Base-by-base conservation (phyloP, 2,113 vertebrate species). In the Silurus glanis region DNA sequence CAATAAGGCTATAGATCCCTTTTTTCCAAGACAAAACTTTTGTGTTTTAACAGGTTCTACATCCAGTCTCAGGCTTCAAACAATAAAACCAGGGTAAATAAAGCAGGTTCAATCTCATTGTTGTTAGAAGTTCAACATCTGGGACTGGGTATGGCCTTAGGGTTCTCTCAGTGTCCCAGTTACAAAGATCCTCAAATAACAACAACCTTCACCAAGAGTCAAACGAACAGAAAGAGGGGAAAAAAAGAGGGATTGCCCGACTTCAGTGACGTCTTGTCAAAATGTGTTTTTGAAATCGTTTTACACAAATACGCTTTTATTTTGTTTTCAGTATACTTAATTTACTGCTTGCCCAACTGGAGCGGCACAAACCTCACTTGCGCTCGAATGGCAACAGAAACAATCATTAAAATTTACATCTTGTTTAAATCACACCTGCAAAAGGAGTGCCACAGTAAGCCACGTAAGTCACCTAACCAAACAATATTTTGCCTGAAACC, bases 11-110 rank as follows among this genome's bases (percentile, higher is more conserved):
- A 1, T 45, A 49, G 13, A 61, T 81, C 10, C 5, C 6, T 49
- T 19, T 4, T 3, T 12, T 16, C 9, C 23, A 4, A 51, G n/a
- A 13, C 5, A 85, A 82, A 81, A 45, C 47, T 9, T 10, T 49
- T 49, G 10, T 74, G 64, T 28, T 86, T 74, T 89, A 89, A 90
- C 90, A 87, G 87, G 86, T 92, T 90, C 87, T 86, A 89, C 86
- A 12, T 64, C 84, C 25, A 79, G 47, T 89, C n/a, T 82, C 53
- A 64, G 8, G 37, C 66, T 49, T n/a, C 62, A 64, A 19, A 78
- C 49, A 82, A 64, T 75, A 53, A 80, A 83, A 12, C 19, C 47
- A 56, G 13, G 2, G 13, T 47, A 47, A 80, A 81, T 59, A 55
- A 83, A 83, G 9, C 53, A 83, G 82, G 9, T 58, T 56, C 37